Evolutionary conservation across 2,888 invertebrate species (phyloP), one percentile per base, ranked within the genome.

Genomic region (Apodemia duryi): DNA sequence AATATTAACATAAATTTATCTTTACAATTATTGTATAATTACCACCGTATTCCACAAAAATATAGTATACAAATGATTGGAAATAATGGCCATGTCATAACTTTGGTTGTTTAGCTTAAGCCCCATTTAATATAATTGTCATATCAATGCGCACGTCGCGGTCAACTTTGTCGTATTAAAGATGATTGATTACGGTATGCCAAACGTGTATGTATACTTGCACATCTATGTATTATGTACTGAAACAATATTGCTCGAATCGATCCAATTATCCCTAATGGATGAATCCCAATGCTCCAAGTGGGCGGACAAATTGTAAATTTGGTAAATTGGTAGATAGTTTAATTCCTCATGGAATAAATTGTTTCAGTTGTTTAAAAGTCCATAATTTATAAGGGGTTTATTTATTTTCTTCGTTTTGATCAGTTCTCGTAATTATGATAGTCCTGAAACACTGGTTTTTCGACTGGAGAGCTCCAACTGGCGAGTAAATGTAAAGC

Each of bases 201-300:
- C 69, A 72, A 72, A 70, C 75, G 65, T 66, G 68, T 66, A 71
- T 66, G 57, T 57, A 57, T 57, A 46, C 62, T 35, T 63, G 54
- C 69, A 71, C 65, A 71, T 72, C 73, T 43, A 46, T 46, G 46
- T 13, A 46, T 13, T 46, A 13, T 46, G 46, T 72, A 68, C 70
- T 67, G 65, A 65, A 67, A 72, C 70, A 69, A 75, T 75, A 78
- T 75, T 72, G 75, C 72, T 69, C 70, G 66, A 69, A 75, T 72
- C 80, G 75, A 85, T 86, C 85, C 88, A 88, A 89, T 89, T 88
- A 88, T 80, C 77, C 77, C 73, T 88, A 88, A 87, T 88, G 88
- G 86, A 84, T 77, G 68, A 79, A 79, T 83, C 82, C 81, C 82
- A 74, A 69, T 65, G 71, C 72, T 67, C 70, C 68, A 11, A 64